These are phyloP conservation scores for Stegodyphus mimosarum DNA, from an alignment of 1,140 invertebrate genomes.

Conservation along the genomic window DNA sequence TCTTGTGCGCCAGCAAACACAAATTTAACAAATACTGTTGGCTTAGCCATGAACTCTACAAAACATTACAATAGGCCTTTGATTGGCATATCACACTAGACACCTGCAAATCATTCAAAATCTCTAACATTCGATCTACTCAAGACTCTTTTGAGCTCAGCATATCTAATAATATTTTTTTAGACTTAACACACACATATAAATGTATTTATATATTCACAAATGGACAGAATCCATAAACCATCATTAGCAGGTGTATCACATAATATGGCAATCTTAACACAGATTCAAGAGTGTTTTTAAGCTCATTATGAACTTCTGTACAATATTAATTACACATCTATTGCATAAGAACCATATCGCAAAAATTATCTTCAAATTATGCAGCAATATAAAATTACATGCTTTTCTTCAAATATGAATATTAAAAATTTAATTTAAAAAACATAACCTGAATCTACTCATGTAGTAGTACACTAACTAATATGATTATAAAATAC, in stretches of 20 bases:
- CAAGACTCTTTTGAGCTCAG: conserved; percentile 48
- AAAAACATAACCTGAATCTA: too few relatives aligned
- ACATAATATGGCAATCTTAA: conserved; percentile 56
- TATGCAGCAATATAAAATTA: too few relatives aligned
- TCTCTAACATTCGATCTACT: background rate
- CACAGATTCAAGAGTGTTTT: conserved; percentile 57
- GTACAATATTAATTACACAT: background rate
- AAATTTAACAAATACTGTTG: conserved; percentile 49
- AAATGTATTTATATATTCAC: conserved; percentile 52
- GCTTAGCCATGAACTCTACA: conserved; percentile 49
- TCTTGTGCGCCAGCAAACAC: conserved; percentile 59
- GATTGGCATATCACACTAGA: conserved; percentile 53
- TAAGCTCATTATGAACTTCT: conserved; percentile 38
- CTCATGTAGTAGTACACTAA: too few relatives aligned
- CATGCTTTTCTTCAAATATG: too few relatives aligned
- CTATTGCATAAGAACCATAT: too few relatives aligned
- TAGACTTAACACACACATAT: conserved; percentile 39
- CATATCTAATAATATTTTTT: conserved; percentile 16
- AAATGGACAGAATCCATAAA: conserved; percentile 54
- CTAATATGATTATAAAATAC: too few relatives aligned
- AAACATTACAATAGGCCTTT: conserved; percentile 40
- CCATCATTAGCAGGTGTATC: conserved; percentile 53
- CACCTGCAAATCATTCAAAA: conserved; percentile 38
- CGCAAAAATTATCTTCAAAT: too few relatives aligned
- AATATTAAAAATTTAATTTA: too few relatives aligned